Evolutionary conservation across 2,888 invertebrate genomes (phyloP), one percentile per base, ranked within the genome.

Genomic region (Trichopoda pennipes): DNA sequence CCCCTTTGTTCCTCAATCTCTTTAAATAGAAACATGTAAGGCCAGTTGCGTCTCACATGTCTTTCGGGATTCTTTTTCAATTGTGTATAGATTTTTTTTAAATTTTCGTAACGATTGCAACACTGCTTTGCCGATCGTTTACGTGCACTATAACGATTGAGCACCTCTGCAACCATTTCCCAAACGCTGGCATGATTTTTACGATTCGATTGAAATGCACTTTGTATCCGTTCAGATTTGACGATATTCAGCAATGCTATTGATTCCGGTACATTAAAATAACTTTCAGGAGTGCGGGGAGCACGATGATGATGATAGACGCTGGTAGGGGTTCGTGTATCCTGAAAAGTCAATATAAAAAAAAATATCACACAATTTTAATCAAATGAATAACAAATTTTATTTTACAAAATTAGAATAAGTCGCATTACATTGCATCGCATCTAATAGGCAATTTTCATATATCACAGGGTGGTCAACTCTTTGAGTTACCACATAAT

Each of bases 131-230:
- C 90, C 9, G 90, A 90, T 0, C 91, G 88, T 35, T 91, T 91
- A 0, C 91, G 87, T 2, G 90, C 86, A 73, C 91, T 91, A 75
- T 89, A 91, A 2, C 90, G 88, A 76, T 90, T 91, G 3, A 91
- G 85, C 7, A 91, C 90, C 79, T 90, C 90, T 44, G 91, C 91
- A 3, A 91, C 91, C 91, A 91, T 91, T 83, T 91, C 91, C 91
- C 91, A 91, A 0, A 91, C 91, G 70, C 91, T 91, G 19, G 91
- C 91, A 86, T 91, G 91, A 69, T 91, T 91, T 85, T 91, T 91
- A 4, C 91, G 88, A 77, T 91, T 91, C 63, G 91, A 91, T 61
- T 91, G 91, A 84, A 91, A 91, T 38, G 91, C 91, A 82, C 88
- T 90, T 85, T 91, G 91, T 53, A 91, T 91, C 4, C 90, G 86